Base-by-base conservation (phyloP, 2,113 vertebrate species). In the Antigone vipio region DNA sequence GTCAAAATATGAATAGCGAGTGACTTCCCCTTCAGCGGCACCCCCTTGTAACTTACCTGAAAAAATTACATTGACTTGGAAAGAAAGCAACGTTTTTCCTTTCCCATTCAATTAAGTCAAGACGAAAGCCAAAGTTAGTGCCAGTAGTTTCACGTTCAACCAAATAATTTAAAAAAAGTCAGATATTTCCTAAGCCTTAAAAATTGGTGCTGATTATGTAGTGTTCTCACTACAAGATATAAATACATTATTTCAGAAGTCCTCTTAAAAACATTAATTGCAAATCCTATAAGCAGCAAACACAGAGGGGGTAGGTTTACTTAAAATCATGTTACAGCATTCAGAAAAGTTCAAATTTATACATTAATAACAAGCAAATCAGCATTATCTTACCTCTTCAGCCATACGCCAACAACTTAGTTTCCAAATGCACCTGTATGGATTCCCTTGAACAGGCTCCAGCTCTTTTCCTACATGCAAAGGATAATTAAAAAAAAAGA, bases 401-500 rank as follows among this genome's bases (percentile, higher is more conserved):
- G 99, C 99, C 99, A 99, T 98, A 74, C 99, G 99, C 99, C 99
- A 99, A 89, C 99, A 99, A 92, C 99, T 99, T 67, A 98, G 98
- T 98, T 99, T 99, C 99, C 99, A 99, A 96, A 99, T 98, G 47
- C 98, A 98, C 80, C 99, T 98, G 38, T 99, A 98, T 21, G 99
- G 99, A 97, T 99, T 99, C 69, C 99, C 99, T 97, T 99, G 98
- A 35, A 99, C 99, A 12, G 98, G 98, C 86, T 99, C 98, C 91
- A 99, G 79, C 93, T 98, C 98, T 24, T 92, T 83, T 53, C 98
- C 98, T 96, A 95, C 16, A 91, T 6, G 45, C 24, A 96, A 95
- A 95, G 6, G 62, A 49, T 15, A 98, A 98, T 87, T 34, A 45
- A 22, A 30, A 9, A 67, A n/a, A 16, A 11, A 42, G 15, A 49